A percentile compares a stretch with the other conserved stretches of the same genome.
Evolutionary conservation across 2,113 vertebrate genomes (phyloP).

Genomic region (Fukomys damarensis): DNA sequence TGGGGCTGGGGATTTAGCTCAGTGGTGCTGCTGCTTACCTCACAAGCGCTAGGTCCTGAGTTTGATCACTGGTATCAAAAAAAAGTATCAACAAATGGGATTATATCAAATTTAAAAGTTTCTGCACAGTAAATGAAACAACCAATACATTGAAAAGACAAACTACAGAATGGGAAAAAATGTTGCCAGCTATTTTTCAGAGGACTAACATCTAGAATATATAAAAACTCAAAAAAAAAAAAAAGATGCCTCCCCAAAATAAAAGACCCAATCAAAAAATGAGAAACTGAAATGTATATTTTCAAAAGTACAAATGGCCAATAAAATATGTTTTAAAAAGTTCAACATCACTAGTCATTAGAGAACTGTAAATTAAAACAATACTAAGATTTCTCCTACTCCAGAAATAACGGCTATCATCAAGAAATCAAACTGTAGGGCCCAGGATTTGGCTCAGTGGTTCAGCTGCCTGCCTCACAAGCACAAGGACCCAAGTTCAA

Average conservation of each 20-base stretch:
- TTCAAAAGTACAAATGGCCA: background rate
- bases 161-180: background rate
- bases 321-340: no score
- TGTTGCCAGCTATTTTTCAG: background rate
- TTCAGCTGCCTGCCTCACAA: no score
- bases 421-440: background rate
- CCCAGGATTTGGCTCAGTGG: no score
- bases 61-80: no score
- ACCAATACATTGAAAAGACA: background rate
- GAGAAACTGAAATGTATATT: background rate
- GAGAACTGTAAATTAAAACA: background rate
- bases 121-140: background rate
- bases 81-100: background rate
- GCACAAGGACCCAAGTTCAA: no score
- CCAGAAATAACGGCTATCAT: background rate
- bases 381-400: background rate
- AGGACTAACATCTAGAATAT: background rate
- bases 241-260: background rate
- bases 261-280: background rate
- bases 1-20: no score
- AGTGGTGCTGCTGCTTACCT: no score
- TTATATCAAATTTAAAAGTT: background rate
- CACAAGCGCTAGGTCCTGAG: no score
- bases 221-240: background rate
- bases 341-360: background rate